Conservation (phyloP, 2,797 vertebrate species). For the Gambusia yucatana region DNA sequence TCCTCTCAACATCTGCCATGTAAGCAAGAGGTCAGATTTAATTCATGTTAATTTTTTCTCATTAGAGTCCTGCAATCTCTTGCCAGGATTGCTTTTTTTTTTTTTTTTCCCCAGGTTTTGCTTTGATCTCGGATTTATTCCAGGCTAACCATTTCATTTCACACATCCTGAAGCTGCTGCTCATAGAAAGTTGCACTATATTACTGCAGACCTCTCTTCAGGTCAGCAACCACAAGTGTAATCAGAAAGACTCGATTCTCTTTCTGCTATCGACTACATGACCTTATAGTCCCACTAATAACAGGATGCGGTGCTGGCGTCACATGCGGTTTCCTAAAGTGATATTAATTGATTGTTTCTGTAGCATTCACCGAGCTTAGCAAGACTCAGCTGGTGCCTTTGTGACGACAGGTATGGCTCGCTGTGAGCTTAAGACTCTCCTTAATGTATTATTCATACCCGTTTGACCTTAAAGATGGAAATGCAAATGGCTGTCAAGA, state of each 20-base stretch:
- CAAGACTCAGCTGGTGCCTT: conserved; percentile 75
- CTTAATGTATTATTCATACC: conserved; percentile 83
- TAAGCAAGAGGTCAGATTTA: conserved; percentile 85
- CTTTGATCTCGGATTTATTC: conserved; percentile 85
- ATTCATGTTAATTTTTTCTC: conserved; percentile 91
- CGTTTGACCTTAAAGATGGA: conserved; percentile 83
- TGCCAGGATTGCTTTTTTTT: conserved; percentile 83
- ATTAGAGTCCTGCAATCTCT: conserved; percentile 86
- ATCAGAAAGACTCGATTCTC: conserved; percentile 15
- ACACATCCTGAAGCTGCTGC: conserved; percentile 32
- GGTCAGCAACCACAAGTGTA: neutral
- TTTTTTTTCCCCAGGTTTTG: conserved; percentile 63
- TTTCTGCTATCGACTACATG: conserved; percentile 39
- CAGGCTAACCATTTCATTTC: conserved; percentile 81
- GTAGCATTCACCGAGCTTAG: conserved; percentile 67
- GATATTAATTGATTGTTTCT: conserved; percentile 81
- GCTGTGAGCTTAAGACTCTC: conserved; percentile 75
- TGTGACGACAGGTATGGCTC: conserved; percentile 71
- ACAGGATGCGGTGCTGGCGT: conserved; percentile 57
- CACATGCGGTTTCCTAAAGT: conserved; percentile 57
- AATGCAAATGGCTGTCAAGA: conserved; percentile 79
- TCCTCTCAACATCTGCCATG: conserved; percentile 80
- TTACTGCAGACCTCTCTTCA: conserved; percentile 7
- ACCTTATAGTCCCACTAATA: conserved; percentile 59
- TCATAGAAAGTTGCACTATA: neutral